Base-by-base conservation (phyloP, 2,113 vertebrate species). In the Malurus elegans region DNA sequence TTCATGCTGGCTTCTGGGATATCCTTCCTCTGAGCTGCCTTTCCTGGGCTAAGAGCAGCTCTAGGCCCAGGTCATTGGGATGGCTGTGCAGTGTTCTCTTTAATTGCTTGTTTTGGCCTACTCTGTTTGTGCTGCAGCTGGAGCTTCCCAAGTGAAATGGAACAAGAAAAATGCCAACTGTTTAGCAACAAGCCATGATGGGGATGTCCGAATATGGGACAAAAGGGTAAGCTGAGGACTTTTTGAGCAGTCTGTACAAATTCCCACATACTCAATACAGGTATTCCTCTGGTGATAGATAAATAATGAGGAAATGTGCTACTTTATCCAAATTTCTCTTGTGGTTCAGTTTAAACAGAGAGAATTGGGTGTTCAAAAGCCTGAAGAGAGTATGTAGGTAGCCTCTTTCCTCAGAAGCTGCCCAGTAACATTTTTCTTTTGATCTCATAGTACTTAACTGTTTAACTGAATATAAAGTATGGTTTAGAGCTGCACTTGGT, bases 121-220 rank as follows among this genome's bases (percentile, higher is more conserved):
- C 60, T 65, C 10, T 95, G 54, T 58, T 94, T 97, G 58, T 95
- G 40, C 76, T 95, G 28, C 95, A 99, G 99, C 99, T n/a, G 99
- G 99, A 62, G 99, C 99, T 28, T 99, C 99, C 85, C 99, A 99
- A 97, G 99, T 99, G 79, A 99, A 99, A 95, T 99, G 99, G 99
- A 99, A 99, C 97, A 98, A 98, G 96, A 99, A 98, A 95, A 99
- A 99, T 47, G 97, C 98, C 67, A 96, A 98, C 79, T 98, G 98
- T 95, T 98, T 99, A 69, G 99, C 99, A 12, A 99, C 99, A 71
- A 99, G 99, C 95, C 99, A 99, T 0, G 99, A 99, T 3, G 99
- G 99, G 23, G 99, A 99, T 56, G 99, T 99, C 7, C 98, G 99
- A 78, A 99, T 99, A 94, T 99, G 99, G 99, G 99, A 99, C 88